A percentile compares a stretch with the other conserved stretches of the same genome.
Evolutionary conservation across 2,113 vertebrate genomes (phyloP).

Genomic region (Mormyrus iriodes): DNA sequence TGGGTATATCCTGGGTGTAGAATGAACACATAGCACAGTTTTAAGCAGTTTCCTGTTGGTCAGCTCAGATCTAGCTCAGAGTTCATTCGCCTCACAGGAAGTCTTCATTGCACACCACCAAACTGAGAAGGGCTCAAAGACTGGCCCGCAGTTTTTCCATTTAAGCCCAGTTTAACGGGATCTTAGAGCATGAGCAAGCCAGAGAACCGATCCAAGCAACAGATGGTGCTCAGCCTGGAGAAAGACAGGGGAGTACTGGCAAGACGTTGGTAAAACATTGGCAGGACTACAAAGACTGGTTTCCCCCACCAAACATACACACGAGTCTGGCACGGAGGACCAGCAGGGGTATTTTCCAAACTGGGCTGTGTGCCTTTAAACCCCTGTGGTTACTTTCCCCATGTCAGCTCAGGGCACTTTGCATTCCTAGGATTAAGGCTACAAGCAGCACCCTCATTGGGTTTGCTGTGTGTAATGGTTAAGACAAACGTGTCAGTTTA

Average conservation of each 20-base stretch:
- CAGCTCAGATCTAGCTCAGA: background rate
- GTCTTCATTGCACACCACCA: background rate
- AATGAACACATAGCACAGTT: background rate
- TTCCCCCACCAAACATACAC: constrained; percentile 40
- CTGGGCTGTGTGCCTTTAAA: constrained; percentile 15
- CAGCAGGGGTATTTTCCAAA: constrained; percentile 43
- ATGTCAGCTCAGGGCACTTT: background rate
- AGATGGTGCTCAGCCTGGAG: constrained; percentile 22
- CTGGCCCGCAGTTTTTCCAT: background rate
- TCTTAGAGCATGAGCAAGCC: constrained; percentile 11
- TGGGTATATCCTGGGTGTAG: background rate
- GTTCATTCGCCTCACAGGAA: background rate
- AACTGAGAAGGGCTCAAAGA: background rate
- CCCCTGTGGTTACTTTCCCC: constrained; percentile 1
- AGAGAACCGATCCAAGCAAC: constrained; percentile 30
- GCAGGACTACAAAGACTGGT: constrained; percentile 54
- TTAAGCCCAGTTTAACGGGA: background rate
- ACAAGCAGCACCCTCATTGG: constrained; percentile 39
- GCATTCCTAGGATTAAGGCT: constrained; percentile 30
- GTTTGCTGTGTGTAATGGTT: constrained; percentile 36
- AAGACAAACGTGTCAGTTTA: background rate
- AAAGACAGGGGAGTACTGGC: constrained; percentile 28
- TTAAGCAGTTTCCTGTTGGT: background rate
- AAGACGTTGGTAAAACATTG: constrained; percentile 44
- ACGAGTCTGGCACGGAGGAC: constrained; percentile 44